A percentile compares a stretch with the other conserved stretches of the same genome.
phyloP scores from a whole-genome alignment of 2,797 vertebrate genomes.

The Poecile montanus region DNA sequence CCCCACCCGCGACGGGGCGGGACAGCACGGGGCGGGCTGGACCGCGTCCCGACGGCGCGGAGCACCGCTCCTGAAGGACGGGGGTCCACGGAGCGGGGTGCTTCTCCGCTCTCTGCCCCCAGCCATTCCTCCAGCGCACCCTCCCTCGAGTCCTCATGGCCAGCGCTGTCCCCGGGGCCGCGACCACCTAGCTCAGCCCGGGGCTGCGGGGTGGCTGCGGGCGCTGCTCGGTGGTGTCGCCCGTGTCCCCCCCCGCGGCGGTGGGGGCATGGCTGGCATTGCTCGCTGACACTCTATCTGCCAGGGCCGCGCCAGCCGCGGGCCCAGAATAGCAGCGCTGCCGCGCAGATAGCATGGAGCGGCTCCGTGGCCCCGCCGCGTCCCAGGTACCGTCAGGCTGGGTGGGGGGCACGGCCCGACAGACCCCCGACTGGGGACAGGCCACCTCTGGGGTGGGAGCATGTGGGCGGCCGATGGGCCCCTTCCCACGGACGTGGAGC shows the following conservation, averaged over 20 bases:
- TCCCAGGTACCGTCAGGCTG: constrained; percentile 20
- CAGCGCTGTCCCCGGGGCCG: not conserved
- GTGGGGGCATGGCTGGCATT: constrained; percentile 56
- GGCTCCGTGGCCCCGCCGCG: not conserved
- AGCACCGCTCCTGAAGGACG: not conserved
- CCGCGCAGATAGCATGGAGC: constrained; percentile 51
- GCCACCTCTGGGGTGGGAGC: not conserved
- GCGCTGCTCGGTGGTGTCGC: not conserved
- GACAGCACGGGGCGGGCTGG: not conserved
- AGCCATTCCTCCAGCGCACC: not conserved
- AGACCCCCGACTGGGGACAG: not conserved
- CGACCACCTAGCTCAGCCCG: not conserved
- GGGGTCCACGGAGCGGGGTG: accelerated
- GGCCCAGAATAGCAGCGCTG: constrained; percentile 72
- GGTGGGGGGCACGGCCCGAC: not conserved
- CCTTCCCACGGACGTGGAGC: not conserved
- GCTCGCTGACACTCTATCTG: constrained; percentile 53
- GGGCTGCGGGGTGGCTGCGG: not conserved
- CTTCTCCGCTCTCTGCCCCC: not conserved
- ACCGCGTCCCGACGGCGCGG: not conserved
- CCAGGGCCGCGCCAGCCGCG: constrained; percentile 48
- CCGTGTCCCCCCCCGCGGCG: not conserved
- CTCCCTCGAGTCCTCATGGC: not conserved
- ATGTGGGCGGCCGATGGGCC: accelerated
- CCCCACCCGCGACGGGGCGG: accelerated